A percentile compares a stretch with the other conserved stretches of the same genome.
These are phyloP conservation scores for Latheticus oryzae DNA, from an alignment of 2,888 invertebrate genomes.

Conservation along the genomic window DNA sequence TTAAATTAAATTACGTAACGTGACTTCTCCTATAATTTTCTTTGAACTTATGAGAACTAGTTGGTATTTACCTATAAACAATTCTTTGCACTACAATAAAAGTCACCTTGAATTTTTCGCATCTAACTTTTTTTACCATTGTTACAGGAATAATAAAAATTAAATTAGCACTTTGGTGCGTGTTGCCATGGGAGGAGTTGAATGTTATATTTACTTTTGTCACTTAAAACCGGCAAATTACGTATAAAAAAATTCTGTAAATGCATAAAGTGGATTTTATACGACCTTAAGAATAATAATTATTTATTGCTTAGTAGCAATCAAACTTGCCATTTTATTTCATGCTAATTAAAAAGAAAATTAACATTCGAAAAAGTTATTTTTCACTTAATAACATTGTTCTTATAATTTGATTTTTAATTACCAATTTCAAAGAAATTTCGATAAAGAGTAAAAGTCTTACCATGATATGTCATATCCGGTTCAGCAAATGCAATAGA, in stretches of 20 bases:
- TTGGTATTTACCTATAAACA: constrained; percentile 22
- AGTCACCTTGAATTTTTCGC: constrained; percentile 32
- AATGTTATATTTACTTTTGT: constrained; percentile 3
- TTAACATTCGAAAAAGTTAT: constrained; percentile 13
- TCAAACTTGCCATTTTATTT: constrained; percentile 13
- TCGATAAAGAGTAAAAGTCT: too few species aligned
- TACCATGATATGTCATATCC: constrained; percentile 50
- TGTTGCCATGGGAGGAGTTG: neutral
- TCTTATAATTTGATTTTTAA: constrained; percentile 9
- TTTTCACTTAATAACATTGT: constrained; percentile 12
- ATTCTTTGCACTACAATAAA: constrained; percentile 20
- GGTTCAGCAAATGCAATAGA: constrained; percentile 42
- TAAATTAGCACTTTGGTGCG: constrained; percentile 20
- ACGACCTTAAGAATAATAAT: constrained; percentile 6
- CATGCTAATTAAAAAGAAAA: constrained; percentile 24
- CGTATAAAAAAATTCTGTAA: constrained; percentile 14
- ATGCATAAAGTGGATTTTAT: constrained; percentile 1
- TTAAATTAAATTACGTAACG: constrained; percentile 36
- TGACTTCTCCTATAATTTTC: constrained; percentile 4
- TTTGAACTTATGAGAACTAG: constrained; percentile 12
- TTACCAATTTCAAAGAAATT: too few species aligned
- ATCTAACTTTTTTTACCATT: constrained; percentile 8
- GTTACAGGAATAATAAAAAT: constrained; percentile 21
- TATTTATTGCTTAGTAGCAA: constrained; percentile 7
- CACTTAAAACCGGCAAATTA: constrained; percentile 19